These are phyloP conservation scores for Fopius arisanus DNA, from an alignment of 1,140 invertebrate species.

Conservation along the genomic window DNA sequence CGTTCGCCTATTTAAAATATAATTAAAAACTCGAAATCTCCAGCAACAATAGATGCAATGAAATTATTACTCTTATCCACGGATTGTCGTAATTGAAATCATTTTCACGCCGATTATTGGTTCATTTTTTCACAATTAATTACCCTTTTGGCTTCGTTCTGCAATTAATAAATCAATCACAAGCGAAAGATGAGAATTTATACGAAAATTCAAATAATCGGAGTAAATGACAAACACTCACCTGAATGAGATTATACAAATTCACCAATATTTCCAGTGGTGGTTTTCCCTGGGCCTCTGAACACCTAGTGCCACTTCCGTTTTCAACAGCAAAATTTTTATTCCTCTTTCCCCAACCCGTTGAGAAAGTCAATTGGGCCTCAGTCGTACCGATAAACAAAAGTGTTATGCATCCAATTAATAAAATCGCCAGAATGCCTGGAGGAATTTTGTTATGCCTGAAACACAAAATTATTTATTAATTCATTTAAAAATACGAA, in stretches of 20 bases:
- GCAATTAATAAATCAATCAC: background rate
- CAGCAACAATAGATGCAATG: background rate
- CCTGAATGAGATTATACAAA: constrained; percentile 14
- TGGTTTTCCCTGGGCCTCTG: background rate
- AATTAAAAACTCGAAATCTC: background rate
- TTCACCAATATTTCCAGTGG: constrained; percentile 6
- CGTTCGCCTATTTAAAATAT: background rate
- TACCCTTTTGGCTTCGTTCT: constrained; percentile 1
- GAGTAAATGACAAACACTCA: background rate
- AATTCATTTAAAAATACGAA: background rate
- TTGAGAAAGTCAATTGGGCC: constrained; percentile 58
- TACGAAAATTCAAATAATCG: background rate
- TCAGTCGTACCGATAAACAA: constrained; percentile 35
- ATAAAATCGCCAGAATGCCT: constrained; percentile 29
- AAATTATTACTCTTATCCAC: background rate
- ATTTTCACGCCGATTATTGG: background rate
- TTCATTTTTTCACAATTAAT: constrained; percentile 18
- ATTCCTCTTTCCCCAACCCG: constrained; percentile 57
- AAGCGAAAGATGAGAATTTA: background rate
- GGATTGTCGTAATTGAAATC: background rate
- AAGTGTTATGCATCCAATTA: constrained; percentile 38
- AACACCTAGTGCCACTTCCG: background rate
- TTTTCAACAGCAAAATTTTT: constrained; percentile 33
- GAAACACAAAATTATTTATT: background rate
- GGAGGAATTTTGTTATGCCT: constrained; percentile 36